Evolutionary conservation across 2,888 invertebrate species (phyloP), one percentile per base, ranked within the genome.

Genomic region (Onchidella celtica): DNA sequence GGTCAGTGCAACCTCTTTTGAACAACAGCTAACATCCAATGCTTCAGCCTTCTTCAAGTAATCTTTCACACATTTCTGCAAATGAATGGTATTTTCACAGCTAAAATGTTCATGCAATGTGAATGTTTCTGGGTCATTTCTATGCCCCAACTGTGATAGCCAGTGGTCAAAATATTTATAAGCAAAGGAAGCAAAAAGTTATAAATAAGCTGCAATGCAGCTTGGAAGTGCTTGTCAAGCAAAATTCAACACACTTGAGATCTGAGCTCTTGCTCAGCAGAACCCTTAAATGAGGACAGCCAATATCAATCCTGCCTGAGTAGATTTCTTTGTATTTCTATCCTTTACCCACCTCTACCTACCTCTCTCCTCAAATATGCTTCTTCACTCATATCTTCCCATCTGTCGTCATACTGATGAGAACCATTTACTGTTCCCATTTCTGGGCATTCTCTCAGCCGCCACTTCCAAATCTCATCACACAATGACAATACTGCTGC

Each of bases 381-480:
- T 14, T 86, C 85, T 73, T 84, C 76, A 34, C 86, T 85, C 61
- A 85, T 73, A 55, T 88, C 87, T 82, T 90, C 88, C 81, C 89
- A 82, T 40, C 73, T 79, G 68, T 88, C 85, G 74, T 90, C 89
- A 81, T 84, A 84, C 9, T 86, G 78, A 77, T 89, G 87, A 61
- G 83, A 75, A 34, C 90, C 90, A 76, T 89, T 88, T 78, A 88
- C 88, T 1, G 91, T 87, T 4, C 91, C 91, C 84, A 91, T 89
- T 79, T 92, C 92, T 21, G 92, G 92, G 65, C 85, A 87, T 68
- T 89, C 89, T 38, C 87, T 74, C 3, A 91, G 80, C 9, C 91
- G 84, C 92, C 92, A 92, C 38, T 85, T 80, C 90, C 91, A 91
- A 82, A 90, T 88, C 27, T 89, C 89, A 29, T 88, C 85, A 83